Conservation (phyloP, 30 jellyfish, hydroid and myxozoan species). For the Morbakka virulenta region DNA sequence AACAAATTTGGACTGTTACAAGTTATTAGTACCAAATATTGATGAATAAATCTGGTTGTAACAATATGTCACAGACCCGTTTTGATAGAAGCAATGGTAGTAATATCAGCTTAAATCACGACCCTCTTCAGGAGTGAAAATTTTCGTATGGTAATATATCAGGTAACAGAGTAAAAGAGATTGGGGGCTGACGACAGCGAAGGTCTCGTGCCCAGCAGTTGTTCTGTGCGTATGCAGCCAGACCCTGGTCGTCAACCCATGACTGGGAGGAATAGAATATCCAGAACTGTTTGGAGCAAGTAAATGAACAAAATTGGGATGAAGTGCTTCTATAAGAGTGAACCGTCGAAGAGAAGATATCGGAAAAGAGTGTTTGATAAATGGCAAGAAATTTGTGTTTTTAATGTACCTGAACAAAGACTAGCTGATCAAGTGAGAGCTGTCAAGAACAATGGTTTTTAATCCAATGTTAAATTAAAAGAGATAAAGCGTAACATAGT, state of each 20-base stretch:
- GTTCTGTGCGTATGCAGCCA: conserved; percentile 43
- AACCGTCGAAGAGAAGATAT: conserved; percentile 4
- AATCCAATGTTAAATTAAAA: neutral
- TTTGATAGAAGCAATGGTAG: too few relatives aligned
- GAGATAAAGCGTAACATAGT: neutral
- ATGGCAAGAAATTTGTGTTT: conserved; percentile 6
- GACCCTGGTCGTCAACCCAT: conserved; percentile 43
- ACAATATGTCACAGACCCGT: too few relatives aligned
- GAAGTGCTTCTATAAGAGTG: conserved; percentile 5
- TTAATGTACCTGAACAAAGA: conserved; percentile 2
- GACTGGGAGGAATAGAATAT: conserved; percentile 23
- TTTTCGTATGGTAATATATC: too few relatives aligned
- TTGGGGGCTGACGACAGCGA: conserved; percentile 34
- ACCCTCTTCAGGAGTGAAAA: too few relatives aligned
- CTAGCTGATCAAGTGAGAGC: conserved; percentile 5
- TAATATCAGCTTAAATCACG: too few relatives aligned
- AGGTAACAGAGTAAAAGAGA: too few relatives aligned
- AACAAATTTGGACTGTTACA: too few relatives aligned
- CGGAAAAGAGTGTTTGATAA: conserved; percentile 14
- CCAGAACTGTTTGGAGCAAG: conserved; percentile 14
- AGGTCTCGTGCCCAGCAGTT: conserved; percentile 35
- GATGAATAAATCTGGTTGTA: too few relatives aligned
- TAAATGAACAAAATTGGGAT: conserved; percentile 13
- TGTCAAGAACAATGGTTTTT: neutral
- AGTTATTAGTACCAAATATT: too few relatives aligned